These are phyloP conservation scores for Euplagia quadripunctaria DNA, from an alignment of 2,888 invertebrate species.

Conservation along the genomic window DNA sequence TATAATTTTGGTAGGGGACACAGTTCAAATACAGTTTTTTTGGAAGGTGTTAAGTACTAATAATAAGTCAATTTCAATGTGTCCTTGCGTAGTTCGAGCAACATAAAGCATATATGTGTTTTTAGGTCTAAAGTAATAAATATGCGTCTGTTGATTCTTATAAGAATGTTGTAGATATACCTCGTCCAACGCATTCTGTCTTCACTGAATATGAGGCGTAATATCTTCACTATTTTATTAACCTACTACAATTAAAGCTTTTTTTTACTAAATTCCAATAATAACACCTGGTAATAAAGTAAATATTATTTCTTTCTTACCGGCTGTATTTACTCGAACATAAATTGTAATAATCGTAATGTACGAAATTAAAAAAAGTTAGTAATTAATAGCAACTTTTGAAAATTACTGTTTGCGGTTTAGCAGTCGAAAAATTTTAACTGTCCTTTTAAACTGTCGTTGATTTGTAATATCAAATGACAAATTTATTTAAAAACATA, in stretches of 20 bases:
- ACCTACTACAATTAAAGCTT: not conserved
- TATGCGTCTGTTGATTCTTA: too few relatives aligned
- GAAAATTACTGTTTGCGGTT: not conserved
- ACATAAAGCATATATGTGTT: too few relatives aligned
- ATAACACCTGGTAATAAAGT: not conserved
- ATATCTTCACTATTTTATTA: not conserved
- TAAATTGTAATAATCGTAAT: not conserved
- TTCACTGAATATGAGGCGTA: too few relatives aligned
- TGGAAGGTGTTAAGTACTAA: too few relatives aligned
- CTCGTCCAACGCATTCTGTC: too few relatives aligned
- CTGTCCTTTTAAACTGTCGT: not conserved
- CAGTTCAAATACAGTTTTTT: too few relatives aligned
- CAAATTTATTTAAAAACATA: not conserved
- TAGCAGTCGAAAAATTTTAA: not conserved
- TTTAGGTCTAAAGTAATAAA: too few relatives aligned
- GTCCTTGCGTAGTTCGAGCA: too few relatives aligned
- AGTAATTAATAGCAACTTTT: not conserved
- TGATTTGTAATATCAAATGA: not conserved
- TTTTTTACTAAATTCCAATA: not conserved
- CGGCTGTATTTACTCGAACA: not conserved
- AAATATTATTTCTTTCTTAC: not conserved
- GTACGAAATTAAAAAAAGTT: too few relatives aligned
- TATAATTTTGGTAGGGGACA: too few relatives aligned
- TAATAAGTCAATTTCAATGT: too few relatives aligned
- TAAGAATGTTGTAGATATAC: too few relatives aligned